A percentile compares a stretch with the other conserved stretches of the same genome.
phyloP scores from a whole-genome alignment of 2,797 vertebrate genomes.

The Lerista edwardsae region DNA sequence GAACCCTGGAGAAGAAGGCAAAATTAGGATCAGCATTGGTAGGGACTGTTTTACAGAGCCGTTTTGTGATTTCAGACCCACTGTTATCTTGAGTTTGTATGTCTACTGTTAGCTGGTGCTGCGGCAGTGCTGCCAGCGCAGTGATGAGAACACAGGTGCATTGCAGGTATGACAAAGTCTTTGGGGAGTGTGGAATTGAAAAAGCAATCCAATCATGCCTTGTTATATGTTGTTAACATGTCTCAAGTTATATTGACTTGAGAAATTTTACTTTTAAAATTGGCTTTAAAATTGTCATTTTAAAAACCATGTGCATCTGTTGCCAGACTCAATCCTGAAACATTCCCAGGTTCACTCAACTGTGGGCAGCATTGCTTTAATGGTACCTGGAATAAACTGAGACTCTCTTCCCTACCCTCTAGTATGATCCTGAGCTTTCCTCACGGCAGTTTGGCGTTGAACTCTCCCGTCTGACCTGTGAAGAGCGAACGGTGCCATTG shows the following conservation, averaged over 20 bases:
- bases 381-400: neutral
- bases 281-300: neutral
- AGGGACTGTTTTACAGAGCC: rapidly evolving
- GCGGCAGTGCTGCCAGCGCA: neutral
- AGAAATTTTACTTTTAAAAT: neutral
- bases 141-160: neutral
- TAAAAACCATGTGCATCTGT: neutral
- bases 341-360: neutral
- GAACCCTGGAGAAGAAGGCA: neutral
- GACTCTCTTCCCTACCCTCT: conserved; percentile 25
- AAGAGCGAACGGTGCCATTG: conserved; percentile 90
- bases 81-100: neutral
- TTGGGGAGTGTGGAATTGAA: neutral
- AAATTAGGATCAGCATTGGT: neutral
- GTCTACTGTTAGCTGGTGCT: neutral
- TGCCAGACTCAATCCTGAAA: neutral
- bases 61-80: neutral
- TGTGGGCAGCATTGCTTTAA: neutral
- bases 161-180: neutral
- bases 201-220: neutral
- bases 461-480: conserved; percentile 91
- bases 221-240: neutral
- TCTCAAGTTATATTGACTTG: neutral
- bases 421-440: conserved; percentile 95
- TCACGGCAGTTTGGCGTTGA: conserved; percentile 95